These are phyloP conservation scores for Hetaerina americana DNA, from an alignment of 1,140 invertebrate genomes.

Conservation along the genomic window DNA sequence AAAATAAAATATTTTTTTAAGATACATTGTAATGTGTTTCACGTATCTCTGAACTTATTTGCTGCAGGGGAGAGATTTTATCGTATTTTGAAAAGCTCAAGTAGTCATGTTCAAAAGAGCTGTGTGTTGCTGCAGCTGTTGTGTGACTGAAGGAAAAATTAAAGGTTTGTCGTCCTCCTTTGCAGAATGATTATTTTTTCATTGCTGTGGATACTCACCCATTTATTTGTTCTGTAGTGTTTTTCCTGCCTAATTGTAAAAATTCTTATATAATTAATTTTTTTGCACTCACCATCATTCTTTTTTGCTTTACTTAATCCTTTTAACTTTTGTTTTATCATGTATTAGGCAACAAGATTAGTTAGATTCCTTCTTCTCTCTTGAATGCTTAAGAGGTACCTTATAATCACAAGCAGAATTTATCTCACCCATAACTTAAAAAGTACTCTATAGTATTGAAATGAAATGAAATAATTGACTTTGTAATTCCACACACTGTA, in stretches of 20 bases:
- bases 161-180: not conserved
- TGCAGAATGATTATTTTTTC: not conserved
- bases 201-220: not conserved
- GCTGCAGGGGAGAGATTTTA: not conserved
- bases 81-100: no score
- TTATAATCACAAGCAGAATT: no score
- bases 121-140: not conserved
- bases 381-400: no score
- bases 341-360: no score
- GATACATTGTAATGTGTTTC: not conserved
- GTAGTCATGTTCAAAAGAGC: not conserved
- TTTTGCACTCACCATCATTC: no score
- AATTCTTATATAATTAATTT: not conserved
- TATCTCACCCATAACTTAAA: no score
- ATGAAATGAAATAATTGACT: no score
- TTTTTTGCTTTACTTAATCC: no score
- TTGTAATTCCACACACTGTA: no score
- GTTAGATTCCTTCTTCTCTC: no score
- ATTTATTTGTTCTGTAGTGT: not conserved
- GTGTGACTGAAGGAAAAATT: not conserved
- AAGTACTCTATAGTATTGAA: no score
- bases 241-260: not conserved
- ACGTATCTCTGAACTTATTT: not conserved
- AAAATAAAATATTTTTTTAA: conserved; percentile 1
- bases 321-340: no score